Percentiles rank a stretch among this genome's conserved stretches.
These are phyloP conservation scores for Lytechinus variegatus DNA, from an alignment of 35 echinoderm and acorn worm genomes.

Conservation along the genomic window DNA sequence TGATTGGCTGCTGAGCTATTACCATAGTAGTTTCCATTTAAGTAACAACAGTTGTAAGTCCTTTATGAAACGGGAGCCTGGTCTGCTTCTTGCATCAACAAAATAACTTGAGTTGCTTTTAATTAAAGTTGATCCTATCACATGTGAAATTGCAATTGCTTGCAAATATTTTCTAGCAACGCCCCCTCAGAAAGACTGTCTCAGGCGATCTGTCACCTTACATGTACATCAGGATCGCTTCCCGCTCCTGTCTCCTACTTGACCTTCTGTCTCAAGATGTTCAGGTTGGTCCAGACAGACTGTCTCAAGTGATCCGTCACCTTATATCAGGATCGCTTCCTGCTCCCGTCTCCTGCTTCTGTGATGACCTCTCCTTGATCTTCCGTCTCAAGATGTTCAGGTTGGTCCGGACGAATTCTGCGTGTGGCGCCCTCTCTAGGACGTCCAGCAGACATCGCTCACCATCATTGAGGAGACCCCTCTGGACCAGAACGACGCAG, in stretches of 20 bases:
- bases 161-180: no score
- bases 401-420: constrained; percentile 59
- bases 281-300: constrained; percentile 51
- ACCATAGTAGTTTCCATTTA: no score
- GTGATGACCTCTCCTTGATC: background rate
- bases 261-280: constrained; percentile 44
- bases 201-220: background rate
- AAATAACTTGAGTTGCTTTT: no score
- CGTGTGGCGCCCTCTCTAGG: constrained; percentile 49
- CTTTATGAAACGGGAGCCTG: no score
- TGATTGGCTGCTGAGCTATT: no score
- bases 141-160: no score
- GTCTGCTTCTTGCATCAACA: no score
- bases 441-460: constrained; percentile 61
- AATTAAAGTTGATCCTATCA: no score
- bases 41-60: no score
- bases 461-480: constrained; percentile 17
- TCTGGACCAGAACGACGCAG: constrained; percentile 62
- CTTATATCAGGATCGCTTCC: no score
- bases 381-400: constrained; percentile 37
- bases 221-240: background rate
- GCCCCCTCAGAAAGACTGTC: background rate
- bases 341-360: no score
- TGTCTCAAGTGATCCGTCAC: background rate
- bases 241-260: background rate